Base-by-base conservation (phyloP, 2,888 invertebrate genomes). In the Drosophila seclusa region DNA sequence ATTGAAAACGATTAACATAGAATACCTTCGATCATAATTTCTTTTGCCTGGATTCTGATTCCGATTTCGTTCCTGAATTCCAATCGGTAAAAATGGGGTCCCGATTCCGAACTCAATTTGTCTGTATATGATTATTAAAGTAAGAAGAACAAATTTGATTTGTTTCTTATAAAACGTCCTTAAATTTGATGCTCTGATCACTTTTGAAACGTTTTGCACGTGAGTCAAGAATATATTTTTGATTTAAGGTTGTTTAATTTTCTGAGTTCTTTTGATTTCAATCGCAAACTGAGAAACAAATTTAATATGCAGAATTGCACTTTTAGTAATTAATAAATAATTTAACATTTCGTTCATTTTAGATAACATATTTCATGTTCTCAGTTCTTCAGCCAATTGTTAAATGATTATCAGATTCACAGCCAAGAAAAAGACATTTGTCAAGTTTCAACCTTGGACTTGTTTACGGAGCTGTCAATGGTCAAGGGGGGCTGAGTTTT, bases 371-470 rank as follows among this genome's bases (percentile, higher is more conserved):
- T 16, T 31, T 38, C 18, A 42, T 31, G 40, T 34, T 21, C 13
- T 6, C 0, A 10, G 16, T 49, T 18, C 3, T 5, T n/a, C 18
- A 29, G 57, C 4, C 16, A 63, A 63, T 78, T 70, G 65, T 62
- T 52, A 27, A 58, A 59, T 68, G 60, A 66, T 77, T 78, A 59
- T 63, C 53, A 38, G 57, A 24, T 53, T 69, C 67, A 68, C 53
- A 69, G 73, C 61, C 71, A 65, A 80, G 49, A 65, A 80, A 80
- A 76, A 84, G 8, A 42, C 71, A 82, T 87, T 61, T 66, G 80
- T 62, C 42, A 55, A 65, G 48, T 29, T 58, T 27, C 5, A 36
- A 42, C 31, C 57, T 57, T 69, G 40, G 40, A 68, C 68, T 69
- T 68, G 69, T 78, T 83, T 85, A 78, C 69, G 62, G 27, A 54